Conservation (phyloP, 2,888 invertebrate species). For the Apamea sordens region DNA sequence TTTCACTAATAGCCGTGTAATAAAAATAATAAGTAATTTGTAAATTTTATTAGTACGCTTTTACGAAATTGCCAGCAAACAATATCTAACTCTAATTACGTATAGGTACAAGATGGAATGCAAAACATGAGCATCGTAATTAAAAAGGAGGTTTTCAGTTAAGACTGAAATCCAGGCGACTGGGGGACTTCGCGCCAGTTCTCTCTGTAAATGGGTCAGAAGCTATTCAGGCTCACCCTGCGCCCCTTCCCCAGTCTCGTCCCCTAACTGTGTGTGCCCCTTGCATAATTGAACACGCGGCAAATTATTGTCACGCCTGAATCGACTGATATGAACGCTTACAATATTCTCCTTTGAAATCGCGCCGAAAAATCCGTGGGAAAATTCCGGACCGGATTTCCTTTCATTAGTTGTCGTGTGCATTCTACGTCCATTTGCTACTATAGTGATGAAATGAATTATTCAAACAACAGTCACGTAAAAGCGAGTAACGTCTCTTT, state of each 20-base stretch:
- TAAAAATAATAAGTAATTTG: background rate
- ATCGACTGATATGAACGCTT: constrained; percentile 74
- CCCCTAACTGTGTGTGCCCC: constrained; percentile 82
- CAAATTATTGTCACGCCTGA: constrained; percentile 87
- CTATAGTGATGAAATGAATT: constrained; percentile 15
- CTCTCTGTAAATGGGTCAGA: constrained; percentile 88
- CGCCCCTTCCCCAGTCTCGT: constrained; percentile 71
- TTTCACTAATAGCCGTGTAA: too few species aligned
- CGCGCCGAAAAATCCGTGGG: constrained; percentile 29
- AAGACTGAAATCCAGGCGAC: constrained; percentile 73
- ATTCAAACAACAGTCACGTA: constrained; percentile 6
- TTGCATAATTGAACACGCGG: constrained; percentile 89
- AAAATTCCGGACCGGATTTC: constrained; percentile 12
- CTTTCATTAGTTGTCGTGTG: constrained; percentile 2
- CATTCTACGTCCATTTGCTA: constrained; percentile 3
- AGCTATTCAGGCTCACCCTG: constrained; percentile 81
- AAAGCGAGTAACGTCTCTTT: constrained; percentile 24
- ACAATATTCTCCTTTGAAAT: constrained; percentile 74
- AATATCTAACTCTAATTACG: constrained; percentile 2
- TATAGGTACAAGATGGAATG: constrained; percentile 41
- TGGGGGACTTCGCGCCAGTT: constrained; percentile 80
- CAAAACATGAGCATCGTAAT: constrained; percentile 70
- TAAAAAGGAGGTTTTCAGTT: constrained; percentile 64
- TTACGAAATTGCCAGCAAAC: background rate
- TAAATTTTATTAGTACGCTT: background rate